Percentiles rank a stretch among this genome's conserved stretches.
phyloP scores from a whole-genome alignment of 2,888 invertebrate species.

The Ectropis crepuscularia region DNA sequence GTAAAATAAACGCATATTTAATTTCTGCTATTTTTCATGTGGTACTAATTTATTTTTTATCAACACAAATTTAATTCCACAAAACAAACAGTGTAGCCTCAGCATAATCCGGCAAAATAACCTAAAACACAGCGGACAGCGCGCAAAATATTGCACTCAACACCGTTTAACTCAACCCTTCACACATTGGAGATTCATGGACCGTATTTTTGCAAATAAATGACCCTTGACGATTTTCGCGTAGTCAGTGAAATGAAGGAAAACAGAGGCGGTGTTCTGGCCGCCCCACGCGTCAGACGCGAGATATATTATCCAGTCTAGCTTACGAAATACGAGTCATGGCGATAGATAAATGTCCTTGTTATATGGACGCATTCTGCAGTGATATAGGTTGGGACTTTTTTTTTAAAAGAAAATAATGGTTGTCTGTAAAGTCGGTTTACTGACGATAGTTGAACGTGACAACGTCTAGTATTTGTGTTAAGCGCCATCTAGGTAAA shows the following conservation, averaged over 20 bases:
- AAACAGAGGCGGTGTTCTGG: conserved; percentile 61
- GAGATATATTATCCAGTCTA: conserved; percentile 61
- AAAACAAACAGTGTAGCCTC: conserved; percentile 4
- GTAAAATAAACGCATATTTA: too few species aligned
- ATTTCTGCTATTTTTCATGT: too few species aligned
- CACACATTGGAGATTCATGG: conserved; percentile 66
- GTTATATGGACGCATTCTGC: conserved; percentile 6
- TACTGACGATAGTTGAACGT: too few species aligned
- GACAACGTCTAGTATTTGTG: too few species aligned
- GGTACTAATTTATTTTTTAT: background rate
- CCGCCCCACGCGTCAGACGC: conserved; percentile 53
- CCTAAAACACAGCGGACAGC: conserved; percentile 19
- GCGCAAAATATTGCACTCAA: conserved; percentile 31
- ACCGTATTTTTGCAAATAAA: conserved; percentile 77
- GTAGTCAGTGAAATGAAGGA: conserved; percentile 76
- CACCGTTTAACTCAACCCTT: conserved; percentile 56
- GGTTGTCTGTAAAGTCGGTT: too few species aligned
- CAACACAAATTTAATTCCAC: conserved; percentile 4
- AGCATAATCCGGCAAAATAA: conserved; percentile 9
- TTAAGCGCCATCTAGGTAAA: too few species aligned
- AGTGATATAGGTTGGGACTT: conserved; percentile 1
- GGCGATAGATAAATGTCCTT: conserved; percentile 53
- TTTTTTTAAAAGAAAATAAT: background rate
- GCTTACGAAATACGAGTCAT: conserved; percentile 56
- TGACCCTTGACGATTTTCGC: conserved; percentile 78